These are phyloP conservation scores for Carcharodon carcharias DNA, from an alignment of 2,797 vertebrate species.

Conservation along the genomic window DNA sequence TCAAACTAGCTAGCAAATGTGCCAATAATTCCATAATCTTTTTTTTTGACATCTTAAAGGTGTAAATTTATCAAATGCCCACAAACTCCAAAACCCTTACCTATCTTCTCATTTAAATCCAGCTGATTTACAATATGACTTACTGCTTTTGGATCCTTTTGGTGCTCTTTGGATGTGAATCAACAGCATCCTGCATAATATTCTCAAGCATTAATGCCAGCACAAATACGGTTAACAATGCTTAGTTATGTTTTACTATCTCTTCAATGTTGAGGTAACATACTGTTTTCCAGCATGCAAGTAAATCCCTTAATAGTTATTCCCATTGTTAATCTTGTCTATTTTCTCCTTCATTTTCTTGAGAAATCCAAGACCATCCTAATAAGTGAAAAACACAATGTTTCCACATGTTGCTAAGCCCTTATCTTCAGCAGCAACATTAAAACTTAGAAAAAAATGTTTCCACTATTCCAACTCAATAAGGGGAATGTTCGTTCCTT, in stretches of 20 bases:
- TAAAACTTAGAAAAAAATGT: background rate
- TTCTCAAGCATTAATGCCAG: background rate
- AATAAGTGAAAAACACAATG: background rate
- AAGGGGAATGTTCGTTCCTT: background rate
- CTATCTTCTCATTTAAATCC: background rate
- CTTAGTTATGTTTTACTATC: background rate
- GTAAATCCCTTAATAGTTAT: background rate
- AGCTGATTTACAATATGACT: background rate
- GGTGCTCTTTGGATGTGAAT: background rate
- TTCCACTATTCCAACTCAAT: background rate
- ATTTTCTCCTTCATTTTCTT: constrained; percentile 11
- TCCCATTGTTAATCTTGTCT: background rate
- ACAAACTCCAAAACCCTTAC: background rate
- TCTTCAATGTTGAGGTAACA: background rate
- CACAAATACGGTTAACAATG: background rate
- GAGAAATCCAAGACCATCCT: background rate
- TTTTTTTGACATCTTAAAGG: background rate
- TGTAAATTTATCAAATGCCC: background rate
- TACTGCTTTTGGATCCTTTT: background rate
- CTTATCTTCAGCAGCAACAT: background rate
- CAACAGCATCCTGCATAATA: background rate
- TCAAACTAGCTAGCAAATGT: background rate
- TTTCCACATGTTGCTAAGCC: background rate
- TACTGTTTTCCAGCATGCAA: background rate
- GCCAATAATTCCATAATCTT: background rate